Evolutionary conservation across 2,888 invertebrate genomes (phyloP).

Genomic region (Brenthis hecate): DNA sequence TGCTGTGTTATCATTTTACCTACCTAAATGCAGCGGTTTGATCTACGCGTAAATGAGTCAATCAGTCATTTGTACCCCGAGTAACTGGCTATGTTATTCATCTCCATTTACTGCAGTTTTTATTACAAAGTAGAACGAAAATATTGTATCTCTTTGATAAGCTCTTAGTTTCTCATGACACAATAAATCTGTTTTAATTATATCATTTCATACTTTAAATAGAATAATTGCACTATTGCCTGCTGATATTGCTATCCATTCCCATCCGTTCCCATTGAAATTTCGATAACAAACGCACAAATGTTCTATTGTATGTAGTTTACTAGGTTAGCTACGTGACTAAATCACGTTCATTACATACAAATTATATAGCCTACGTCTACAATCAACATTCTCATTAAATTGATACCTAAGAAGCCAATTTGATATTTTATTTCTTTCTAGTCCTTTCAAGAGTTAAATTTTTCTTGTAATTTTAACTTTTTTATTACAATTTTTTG

Average conservation of each 20-base stretch:
- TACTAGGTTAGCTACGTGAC: slow-evolving; percentile 40
- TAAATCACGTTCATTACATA: slow-evolving; percentile 31
- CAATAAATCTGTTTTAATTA: slow-evolving; percentile 1
- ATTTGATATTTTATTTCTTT: background rate
- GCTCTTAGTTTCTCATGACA: background rate
- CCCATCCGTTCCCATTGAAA: slow-evolving; percentile 50
- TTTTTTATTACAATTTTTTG: too few relatives aligned
- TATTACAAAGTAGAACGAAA: background rate
- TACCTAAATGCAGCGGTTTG: too few relatives aligned
- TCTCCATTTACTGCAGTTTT: too few relatives aligned
- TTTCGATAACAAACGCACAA: slow-evolving; percentile 45
- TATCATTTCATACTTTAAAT: slow-evolving; percentile 17
- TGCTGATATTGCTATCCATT: slow-evolving; percentile 38
- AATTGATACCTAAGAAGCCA: background rate
- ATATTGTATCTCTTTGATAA: background rate
- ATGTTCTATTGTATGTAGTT: slow-evolving; percentile 42
- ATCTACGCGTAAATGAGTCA: too few relatives aligned
- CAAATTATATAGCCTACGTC: slow-evolving; percentile 19
- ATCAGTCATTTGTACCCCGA: too few relatives aligned
- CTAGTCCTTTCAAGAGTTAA: too few relatives aligned
- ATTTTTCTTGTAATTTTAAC: too few relatives aligned
- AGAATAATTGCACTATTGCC: slow-evolving; percentile 35
- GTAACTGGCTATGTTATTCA: too few relatives aligned
- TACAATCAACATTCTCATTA: background rate
- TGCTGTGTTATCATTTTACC: too few relatives aligned